Conservation (phyloP, 1,140 invertebrate species). For the Leptoteleia sp. region DNA sequence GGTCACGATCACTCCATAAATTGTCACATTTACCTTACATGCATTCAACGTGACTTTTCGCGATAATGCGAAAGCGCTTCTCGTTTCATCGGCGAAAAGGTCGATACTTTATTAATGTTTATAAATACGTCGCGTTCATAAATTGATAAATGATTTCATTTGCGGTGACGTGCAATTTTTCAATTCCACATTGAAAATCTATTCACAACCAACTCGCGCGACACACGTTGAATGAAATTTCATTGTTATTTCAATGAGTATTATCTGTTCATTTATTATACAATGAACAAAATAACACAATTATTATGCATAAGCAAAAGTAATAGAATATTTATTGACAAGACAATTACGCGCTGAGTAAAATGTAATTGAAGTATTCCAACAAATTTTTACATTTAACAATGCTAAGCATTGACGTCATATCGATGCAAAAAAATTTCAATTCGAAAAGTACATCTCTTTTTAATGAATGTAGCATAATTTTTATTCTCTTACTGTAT, state of each 20-base stretch:
- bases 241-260: conserved; percentile 23
- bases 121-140: conserved; percentile 23
- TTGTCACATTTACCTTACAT: conserved; percentile 50
- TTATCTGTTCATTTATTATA: conserved; percentile 40
- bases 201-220: conserved; percentile 20
- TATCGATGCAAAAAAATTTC: background rate
- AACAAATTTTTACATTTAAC: conserved; percentile 29
- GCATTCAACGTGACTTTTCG: conserved; percentile 26
- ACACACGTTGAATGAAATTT: conserved; percentile 8
- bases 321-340: conserved; percentile 17
- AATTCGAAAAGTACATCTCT: no score
- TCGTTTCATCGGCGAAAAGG: conserved; percentile 10
- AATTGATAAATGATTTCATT: conserved; percentile 50
- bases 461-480: no score
- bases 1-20: conserved; percentile 49
- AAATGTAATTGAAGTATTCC: conserved; percentile 29
- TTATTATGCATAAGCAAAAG: conserved; percentile 11
- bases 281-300: conserved; percentile 29
- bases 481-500: no score
- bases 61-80: conserved; percentile 6
- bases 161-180: conserved; percentile 38
- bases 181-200: conserved; percentile 20
- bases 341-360: conserved; percentile 2
- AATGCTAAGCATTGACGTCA: conserved; percentile 3
- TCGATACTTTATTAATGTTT: conserved; percentile 47